Base-by-base conservation (phyloP, 2,797 vertebrate species). In the Coregonus suidteri region DNA sequence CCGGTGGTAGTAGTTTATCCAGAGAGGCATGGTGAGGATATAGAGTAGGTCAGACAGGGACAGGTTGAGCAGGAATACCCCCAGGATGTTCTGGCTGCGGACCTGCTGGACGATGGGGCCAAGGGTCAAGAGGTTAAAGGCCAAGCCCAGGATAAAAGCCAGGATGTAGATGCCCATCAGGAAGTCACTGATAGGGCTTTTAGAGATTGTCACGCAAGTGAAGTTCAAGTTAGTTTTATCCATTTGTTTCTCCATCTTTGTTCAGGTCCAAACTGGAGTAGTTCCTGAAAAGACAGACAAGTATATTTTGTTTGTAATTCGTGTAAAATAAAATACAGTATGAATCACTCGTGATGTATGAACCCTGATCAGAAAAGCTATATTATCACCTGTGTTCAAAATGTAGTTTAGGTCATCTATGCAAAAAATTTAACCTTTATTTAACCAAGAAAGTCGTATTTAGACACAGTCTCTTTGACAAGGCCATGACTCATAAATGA, bases 11-110 rank as follows among this genome's bases (percentile, higher is more conserved):
- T 96, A 96, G 71, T 93, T 87, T 47, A 96, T 92, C 95, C 95
- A 96, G 31, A 96, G 90, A 0, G 95, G 95, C 83, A 95, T 92
- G 11, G 95, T 96, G 79, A 93, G 80, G 65, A 94, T 81, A 76
- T 91, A 95, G 18, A 95, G 89, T 1, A 95, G 51, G 84, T 96
- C 95, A 0, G 95, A 95, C 30, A 95, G 0, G 1, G 91, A 92
- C 56, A 96, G 85, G 83, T 79, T 88, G 37, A 95, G 87, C 35
- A 95, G 90, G 83, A 93, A 96, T 78, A 95, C 91, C 7, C 93
- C 95, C 20, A 96, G 83, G 11, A 95, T 70, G 1, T 95, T 96
- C 71, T 87, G 82, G 41, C 73, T 89, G 18, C 72, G 79, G 59
- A 95, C 90, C 87, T 95, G 94, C 34, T 90, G 88, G 30, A 84